Conservation (phyloP, 2,888 invertebrate species). For the Cosmia trapezina region DNA sequence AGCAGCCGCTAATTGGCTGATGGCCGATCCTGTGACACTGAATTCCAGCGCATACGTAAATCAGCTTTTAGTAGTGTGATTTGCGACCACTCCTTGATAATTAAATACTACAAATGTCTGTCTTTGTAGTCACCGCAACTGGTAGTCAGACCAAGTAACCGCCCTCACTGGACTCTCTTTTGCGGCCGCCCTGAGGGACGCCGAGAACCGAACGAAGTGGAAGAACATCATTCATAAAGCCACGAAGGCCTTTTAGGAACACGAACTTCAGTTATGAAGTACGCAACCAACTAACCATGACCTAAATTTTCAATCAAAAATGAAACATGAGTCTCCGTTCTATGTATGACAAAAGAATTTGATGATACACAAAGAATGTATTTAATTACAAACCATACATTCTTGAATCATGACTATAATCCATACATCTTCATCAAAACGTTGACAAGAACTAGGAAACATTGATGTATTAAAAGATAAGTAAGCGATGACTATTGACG, state of each 20-base stretch:
- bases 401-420: conserved; percentile 21
- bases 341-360: neutral
- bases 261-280: no score
- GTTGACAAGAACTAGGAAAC: conserved; percentile 55
- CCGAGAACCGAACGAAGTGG: no score
- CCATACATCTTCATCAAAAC: conserved; percentile 26
- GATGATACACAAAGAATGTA: conserved; percentile 9
- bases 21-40: neutral
- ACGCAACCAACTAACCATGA: no score
- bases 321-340: neutral
- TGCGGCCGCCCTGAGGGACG: no score
- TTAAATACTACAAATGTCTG: neutral
- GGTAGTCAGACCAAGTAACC: no score
- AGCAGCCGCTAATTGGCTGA: neutral
- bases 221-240: no score
- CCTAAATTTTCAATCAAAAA: neutral
- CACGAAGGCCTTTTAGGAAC: no score
- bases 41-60: neutral
- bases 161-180: no score
- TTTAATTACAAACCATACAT: conserved; percentile 11
- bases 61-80: neutral
- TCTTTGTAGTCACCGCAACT: neutral
- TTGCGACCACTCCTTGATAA: neutral
- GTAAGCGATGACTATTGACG: conserved; percentile 31
- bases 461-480: conserved; percentile 31